Evolutionary conservation across 2,888 invertebrate species (phyloP).

Genomic region (Cephonodes hylas): DNA sequence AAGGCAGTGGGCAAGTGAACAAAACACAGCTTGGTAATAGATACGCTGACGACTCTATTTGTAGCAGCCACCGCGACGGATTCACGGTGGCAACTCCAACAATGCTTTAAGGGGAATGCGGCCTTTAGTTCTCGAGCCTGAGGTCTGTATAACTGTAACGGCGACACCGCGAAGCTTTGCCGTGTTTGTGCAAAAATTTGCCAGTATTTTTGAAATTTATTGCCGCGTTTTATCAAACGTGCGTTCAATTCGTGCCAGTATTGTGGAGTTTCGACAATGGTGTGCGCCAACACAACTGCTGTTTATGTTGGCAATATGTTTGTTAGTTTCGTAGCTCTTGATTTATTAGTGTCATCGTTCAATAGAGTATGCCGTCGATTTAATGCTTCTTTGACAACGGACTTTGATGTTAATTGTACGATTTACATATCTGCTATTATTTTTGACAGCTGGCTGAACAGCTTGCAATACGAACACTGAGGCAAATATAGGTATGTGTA

Average conservation of each 20-base stretch:
- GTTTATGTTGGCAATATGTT: too few species aligned
- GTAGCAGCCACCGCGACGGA: constrained; percentile 25
- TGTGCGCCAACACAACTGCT: too few species aligned
- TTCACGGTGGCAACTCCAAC: constrained; percentile 24
- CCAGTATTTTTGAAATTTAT: not conserved
- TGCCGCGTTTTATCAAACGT: not conserved
- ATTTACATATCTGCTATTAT: too few species aligned
- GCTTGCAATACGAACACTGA: too few species aligned
- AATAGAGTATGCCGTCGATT: too few species aligned
- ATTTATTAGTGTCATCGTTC: too few species aligned
- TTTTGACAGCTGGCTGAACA: too few species aligned
- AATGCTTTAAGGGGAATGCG: constrained; percentile 13
- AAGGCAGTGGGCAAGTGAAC: too few species aligned
- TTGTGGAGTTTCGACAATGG: not conserved
- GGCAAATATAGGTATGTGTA: too few species aligned
- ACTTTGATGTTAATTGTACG: too few species aligned
- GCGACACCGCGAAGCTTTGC: not conserved
- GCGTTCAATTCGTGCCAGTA: not conserved
- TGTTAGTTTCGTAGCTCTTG: too few species aligned
- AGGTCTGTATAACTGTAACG: not conserved
- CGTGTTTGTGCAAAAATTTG: not conserved
- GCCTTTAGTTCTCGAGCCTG: not conserved
- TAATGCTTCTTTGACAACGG: too few species aligned
- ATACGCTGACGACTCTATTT: constrained; percentile 27
- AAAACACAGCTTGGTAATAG: constrained; percentile 19